phyloP scores from a whole-genome alignment of 2,113 vertebrate genomes.

The Vireo altiloquus region DNA sequence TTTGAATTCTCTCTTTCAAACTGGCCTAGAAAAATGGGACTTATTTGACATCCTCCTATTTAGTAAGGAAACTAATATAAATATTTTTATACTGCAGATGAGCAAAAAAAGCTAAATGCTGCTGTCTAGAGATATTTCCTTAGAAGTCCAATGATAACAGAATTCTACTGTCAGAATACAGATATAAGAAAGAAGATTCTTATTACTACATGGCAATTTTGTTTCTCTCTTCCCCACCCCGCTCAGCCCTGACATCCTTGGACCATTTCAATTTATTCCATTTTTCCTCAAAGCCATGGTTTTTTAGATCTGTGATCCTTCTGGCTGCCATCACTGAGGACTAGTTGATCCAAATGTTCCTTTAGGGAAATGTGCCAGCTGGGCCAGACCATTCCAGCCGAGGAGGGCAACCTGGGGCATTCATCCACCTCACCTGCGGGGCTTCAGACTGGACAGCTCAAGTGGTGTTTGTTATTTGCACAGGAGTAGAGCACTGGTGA shows the following conservation, averaged over 20 bases:
- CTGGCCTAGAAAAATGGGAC: conserved; percentile 30
- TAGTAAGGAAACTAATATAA: not conserved
- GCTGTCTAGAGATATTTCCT: conserved; percentile 18
- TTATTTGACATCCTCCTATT: conserved; percentile 1
- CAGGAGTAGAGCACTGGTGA: not conserved
- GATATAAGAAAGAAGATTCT: not conserved
- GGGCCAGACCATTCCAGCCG: not conserved
- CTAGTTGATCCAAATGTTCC: not conserved
- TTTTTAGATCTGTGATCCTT: not conserved
- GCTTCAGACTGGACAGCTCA: not conserved
- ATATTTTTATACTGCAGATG: not conserved
- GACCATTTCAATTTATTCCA: not conserved
- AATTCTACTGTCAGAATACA: conserved; percentile 9
- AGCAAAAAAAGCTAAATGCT: conserved; percentile 26
- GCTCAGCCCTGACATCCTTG: not conserved
- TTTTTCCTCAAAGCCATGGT: not conserved
- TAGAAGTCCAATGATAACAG: conserved; percentile 44
- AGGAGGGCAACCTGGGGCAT: not conserved
- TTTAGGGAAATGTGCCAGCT: not conserved
- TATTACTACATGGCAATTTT: not conserved
- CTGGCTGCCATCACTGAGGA: not conserved
- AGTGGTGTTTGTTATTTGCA: not conserved
- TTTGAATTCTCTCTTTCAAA: conserved; percentile 15
- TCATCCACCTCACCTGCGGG: not conserved
- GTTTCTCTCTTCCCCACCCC: not conserved